Percentiles rank a stretch among this genome's conserved stretches.
Conservation (phyloP, 1,140 invertebrate species). For the Aradophagus sp. region DNA sequence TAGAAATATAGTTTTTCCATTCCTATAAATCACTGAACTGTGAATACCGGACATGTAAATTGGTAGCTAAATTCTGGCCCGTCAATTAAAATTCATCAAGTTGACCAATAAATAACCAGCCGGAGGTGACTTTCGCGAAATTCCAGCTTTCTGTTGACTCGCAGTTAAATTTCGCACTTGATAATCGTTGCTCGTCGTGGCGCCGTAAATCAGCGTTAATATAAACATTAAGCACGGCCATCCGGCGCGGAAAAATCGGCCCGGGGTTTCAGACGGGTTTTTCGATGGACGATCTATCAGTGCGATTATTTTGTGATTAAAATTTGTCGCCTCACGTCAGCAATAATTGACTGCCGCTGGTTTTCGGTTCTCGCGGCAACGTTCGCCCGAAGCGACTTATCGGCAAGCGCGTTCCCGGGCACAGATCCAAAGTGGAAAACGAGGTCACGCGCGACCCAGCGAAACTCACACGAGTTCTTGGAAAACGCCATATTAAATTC, state of each 20-base stretch:
- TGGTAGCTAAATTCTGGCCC: too few relatives aligned
- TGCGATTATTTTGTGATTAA: slow-evolving; percentile 27
- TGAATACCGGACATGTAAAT: too few relatives aligned
- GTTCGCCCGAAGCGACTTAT: slow-evolving; percentile 40
- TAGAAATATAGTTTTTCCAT: too few relatives aligned
- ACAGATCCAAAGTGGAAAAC: slow-evolving; percentile 51
- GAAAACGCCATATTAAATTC: slow-evolving; percentile 53
- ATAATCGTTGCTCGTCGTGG: slow-evolving; percentile 15
- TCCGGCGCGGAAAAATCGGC: slow-evolving; percentile 22
- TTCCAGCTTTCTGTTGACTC: slow-evolving; percentile 21
- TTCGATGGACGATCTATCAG: slow-evolving; percentile 32
- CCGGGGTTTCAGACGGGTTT: slow-evolving; percentile 15
- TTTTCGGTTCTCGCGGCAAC: slow-evolving; percentile 40
- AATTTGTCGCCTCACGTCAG: slow-evolving; percentile 24
- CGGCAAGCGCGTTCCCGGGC: slow-evolving; percentile 42
- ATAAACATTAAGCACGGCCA: slow-evolving; percentile 29
- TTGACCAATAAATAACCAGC: slow-evolving; percentile 11
- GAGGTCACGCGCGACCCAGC: slow-evolving; percentile 41
- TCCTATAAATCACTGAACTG: too few relatives aligned
- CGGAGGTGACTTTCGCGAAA: slow-evolving; percentile 18
- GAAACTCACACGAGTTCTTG: slow-evolving; percentile 47
- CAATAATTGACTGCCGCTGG: slow-evolving; percentile 48
- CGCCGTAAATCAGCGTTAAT: slow-evolving; percentile 35
- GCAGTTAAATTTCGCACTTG: slow-evolving; percentile 30
- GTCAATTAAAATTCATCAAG: slow-evolving; percentile 1